Conservation (phyloP, 2,888 invertebrate genomes). For the Stenodema calcarata region DNA sequence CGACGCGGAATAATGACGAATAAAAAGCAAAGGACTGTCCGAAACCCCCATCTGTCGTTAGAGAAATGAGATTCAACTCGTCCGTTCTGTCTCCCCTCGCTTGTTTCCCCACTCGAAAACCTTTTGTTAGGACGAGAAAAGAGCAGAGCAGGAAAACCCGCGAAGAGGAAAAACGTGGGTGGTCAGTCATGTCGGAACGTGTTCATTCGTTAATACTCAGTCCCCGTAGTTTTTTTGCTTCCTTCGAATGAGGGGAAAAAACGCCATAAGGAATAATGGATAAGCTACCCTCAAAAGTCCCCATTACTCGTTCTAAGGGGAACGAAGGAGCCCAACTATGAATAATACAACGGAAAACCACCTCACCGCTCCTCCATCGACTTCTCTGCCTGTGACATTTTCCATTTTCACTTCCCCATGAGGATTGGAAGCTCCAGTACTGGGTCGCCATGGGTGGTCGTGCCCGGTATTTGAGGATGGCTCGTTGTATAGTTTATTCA, state of each 20-base stretch:
- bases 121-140: neutral
- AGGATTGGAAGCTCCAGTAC: neutral
- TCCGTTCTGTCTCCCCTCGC: neutral
- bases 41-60: neutral
- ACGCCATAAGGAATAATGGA: conserved; percentile 16
- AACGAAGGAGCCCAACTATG: conserved; percentile 13
- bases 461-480: neutral
- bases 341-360: conserved; percentile 1
- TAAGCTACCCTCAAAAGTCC: conserved; percentile 14
- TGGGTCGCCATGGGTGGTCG: neutral
- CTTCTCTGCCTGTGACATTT: neutral
- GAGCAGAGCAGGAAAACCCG: neutral
- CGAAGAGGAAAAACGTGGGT: conserved; percentile 7
- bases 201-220: conserved; percentile 1
- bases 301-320: conserved; percentile 11
- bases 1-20: too few species aligned
- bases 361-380: neutral
- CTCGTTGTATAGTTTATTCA: neutral
- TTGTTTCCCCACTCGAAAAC: neutral
- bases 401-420: neutral
- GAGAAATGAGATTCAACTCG: neutral
- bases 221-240: neutral
- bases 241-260: neutral
- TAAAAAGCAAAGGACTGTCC: neutral
- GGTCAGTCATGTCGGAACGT: conserved; percentile 16